Percentiles rank a stretch among this genome's conserved stretches.
Evolutionary conservation across 2,797 vertebrate species (phyloP).

Genomic region (Trematomus bernacchii): DNA sequence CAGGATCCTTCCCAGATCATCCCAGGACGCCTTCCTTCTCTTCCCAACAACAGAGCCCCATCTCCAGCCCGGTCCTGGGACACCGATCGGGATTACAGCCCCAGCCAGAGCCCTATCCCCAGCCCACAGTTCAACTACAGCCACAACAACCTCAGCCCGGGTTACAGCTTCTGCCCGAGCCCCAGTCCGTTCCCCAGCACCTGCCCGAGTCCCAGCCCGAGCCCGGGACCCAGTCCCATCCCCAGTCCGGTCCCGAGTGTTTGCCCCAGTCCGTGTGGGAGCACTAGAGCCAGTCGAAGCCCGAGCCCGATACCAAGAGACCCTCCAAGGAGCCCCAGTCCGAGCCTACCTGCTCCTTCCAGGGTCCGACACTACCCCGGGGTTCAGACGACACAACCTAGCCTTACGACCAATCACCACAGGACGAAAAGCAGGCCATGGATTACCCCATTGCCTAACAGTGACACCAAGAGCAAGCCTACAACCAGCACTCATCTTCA

Average conservation of each 20-base stretch:
- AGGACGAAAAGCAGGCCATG: slow-evolving; percentile 74
- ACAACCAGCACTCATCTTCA: slow-evolving; percentile 49
- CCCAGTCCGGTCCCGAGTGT: slow-evolving; percentile 69
- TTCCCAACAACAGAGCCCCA: slow-evolving; percentile 72
- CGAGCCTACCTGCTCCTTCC: slow-evolving; percentile 57
- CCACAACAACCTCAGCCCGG: slow-evolving; percentile 76
- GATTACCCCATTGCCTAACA: slow-evolving; percentile 57
- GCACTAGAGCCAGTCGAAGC: slow-evolving; percentile 69
- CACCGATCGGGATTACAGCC: slow-evolving; percentile 83
- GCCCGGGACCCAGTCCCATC: slow-evolving; percentile 63
- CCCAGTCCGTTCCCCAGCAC: slow-evolving; percentile 82
- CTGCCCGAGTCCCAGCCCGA: slow-evolving; percentile 79
- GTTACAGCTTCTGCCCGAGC: slow-evolving; percentile 81
- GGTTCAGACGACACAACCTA: slow-evolving; percentile 48
- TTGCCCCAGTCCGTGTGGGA: slow-evolving; percentile 76
- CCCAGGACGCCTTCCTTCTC: slow-evolving; percentile 55
- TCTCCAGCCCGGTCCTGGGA: slow-evolving; percentile 84
- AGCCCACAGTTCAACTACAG: slow-evolving; percentile 85
- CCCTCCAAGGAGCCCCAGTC: slow-evolving; percentile 71
- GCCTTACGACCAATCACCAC: slow-evolving; percentile 55
- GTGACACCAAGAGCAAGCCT: slow-evolving; percentile 59
- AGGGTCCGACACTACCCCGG: slow-evolving; percentile 52
- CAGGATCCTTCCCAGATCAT: slow-evolving; percentile 76
- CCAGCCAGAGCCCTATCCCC: slow-evolving; percentile 82
- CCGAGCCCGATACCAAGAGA: slow-evolving; percentile 72